phyloP scores from a whole-genome alignment of 2,888 invertebrate species.

The Aromia moschata region DNA sequence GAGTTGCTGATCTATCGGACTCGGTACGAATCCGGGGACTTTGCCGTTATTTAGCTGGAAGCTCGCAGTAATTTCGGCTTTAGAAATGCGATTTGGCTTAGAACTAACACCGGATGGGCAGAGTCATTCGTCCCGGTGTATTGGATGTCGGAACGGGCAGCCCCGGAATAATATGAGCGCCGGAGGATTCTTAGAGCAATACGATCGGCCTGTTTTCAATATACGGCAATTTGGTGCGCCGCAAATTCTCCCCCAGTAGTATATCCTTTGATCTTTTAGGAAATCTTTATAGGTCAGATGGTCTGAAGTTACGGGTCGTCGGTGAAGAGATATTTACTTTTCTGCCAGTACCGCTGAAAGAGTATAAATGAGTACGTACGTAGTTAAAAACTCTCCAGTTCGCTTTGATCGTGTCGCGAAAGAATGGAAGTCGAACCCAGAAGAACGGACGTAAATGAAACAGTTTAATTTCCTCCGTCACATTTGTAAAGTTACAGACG shows the following conservation, averaged over 20 bases:
- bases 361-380: neutral
- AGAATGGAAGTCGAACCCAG: too few species aligned
- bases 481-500: too few species aligned
- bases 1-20: slow-evolving; percentile 51
- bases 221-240: slow-evolving; percentile 2
- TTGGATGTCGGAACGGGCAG: slow-evolving; percentile 12
- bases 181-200: slow-evolving; percentile 3
- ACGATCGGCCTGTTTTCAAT: slow-evolving; percentile 15
- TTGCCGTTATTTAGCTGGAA: slow-evolving; percentile 48
- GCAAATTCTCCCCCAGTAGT: neutral
- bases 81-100: slow-evolving; percentile 44
- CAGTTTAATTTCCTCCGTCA: too few species aligned
- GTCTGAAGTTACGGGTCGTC: neutral
- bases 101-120: slow-evolving; percentile 28
- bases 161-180: slow-evolving; percentile 17
- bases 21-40: slow-evolving; percentile 46
- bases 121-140: slow-evolving; percentile 28
- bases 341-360: neutral
- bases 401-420: too few species aligned
- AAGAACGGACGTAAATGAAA: too few species aligned
- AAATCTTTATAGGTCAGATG: neutral
- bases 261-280: slow-evolving; percentile 13
- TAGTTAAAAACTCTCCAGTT: too few species aligned
- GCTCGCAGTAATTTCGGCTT: slow-evolving; percentile 49
- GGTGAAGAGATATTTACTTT: neutral